These are phyloP conservation scores for Pantelozetes paolii DNA, from an alignment of 2,888 invertebrate genomes.

Conservation along the genomic window DNA sequence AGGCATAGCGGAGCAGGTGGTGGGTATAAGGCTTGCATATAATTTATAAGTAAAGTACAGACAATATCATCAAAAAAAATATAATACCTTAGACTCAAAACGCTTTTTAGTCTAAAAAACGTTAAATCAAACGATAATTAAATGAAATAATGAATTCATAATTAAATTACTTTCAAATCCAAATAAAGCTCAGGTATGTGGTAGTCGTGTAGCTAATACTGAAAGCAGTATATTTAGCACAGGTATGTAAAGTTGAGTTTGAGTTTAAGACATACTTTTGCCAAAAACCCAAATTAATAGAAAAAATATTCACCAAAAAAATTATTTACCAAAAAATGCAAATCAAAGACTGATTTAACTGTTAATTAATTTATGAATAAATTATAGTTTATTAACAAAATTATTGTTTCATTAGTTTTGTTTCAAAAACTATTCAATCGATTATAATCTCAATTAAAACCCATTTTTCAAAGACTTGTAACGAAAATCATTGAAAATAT, in stretches of 20 bases:
- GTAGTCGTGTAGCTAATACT: background rate
- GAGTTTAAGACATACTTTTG: background rate
- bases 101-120: background rate
- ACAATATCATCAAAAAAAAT: too few relatives aligned
- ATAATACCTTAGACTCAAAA: too few relatives aligned
- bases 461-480: too few relatives aligned
- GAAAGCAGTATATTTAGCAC: background rate
- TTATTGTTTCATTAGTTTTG: background rate
- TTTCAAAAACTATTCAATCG: background rate
- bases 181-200: background rate
- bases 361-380: background rate
- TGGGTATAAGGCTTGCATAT: background rate
- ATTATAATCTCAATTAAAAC: too few relatives aligned
- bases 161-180: too few relatives aligned
- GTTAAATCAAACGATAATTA: background rate
- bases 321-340: background rate
- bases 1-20: constrained; percentile 16
- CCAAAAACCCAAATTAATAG: too few relatives aligned
- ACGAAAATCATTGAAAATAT: too few relatives aligned
- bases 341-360: background rate
- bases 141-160: too few relatives aligned
- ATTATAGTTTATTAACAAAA: too few relatives aligned
- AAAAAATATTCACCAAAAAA: background rate
- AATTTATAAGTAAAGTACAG: background rate
- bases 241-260: background rate